These are phyloP conservation scores for Euclidia mi DNA, from an alignment of 2,888 invertebrate species.

Conservation along the genomic window DNA sequence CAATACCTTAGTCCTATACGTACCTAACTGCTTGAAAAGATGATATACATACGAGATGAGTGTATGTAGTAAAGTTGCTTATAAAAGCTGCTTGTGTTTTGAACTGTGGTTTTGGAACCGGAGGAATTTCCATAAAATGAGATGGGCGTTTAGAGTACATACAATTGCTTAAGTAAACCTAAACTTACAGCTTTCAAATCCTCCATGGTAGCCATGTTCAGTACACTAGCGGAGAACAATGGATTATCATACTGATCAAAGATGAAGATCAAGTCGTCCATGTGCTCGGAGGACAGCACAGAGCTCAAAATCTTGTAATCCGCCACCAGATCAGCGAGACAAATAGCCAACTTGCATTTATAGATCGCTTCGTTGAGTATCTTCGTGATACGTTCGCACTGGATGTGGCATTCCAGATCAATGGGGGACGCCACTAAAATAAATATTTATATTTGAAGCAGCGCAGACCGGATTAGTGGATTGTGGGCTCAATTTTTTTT, in stretches of 20 bases:
- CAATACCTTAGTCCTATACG: no score
- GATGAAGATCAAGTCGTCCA: slow-evolving; percentile 81
- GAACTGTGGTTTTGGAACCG: no score
- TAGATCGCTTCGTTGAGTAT: slow-evolving; percentile 85
- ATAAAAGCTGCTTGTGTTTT: no score
- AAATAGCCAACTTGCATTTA: slow-evolving; percentile 83
- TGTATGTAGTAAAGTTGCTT: no score
- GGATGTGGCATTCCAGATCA: slow-evolving; percentile 87
- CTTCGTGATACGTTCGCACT: slow-evolving; percentile 87
- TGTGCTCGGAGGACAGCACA: slow-evolving; percentile 69
- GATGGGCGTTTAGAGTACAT: no score
- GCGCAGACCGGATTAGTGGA: no score
- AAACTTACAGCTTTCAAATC: slow-evolving; percentile 77
- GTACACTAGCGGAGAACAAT: slow-evolving; percentile 73
- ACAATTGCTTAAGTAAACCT: no score
- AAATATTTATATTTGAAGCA: background rate
- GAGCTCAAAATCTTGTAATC: slow-evolving; percentile 73
- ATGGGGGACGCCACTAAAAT: slow-evolving; percentile 77
- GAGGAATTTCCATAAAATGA: no score
- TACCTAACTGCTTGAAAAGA: no score
- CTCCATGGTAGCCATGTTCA: slow-evolving; percentile 79
- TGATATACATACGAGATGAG: no score
- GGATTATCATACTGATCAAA: slow-evolving; percentile 86
- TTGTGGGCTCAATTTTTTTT: no score
- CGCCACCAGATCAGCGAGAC: slow-evolving; percentile 76